Conservation (phyloP, 2,797 vertebrate species). For the Cephalopachus bancanus region DNA sequence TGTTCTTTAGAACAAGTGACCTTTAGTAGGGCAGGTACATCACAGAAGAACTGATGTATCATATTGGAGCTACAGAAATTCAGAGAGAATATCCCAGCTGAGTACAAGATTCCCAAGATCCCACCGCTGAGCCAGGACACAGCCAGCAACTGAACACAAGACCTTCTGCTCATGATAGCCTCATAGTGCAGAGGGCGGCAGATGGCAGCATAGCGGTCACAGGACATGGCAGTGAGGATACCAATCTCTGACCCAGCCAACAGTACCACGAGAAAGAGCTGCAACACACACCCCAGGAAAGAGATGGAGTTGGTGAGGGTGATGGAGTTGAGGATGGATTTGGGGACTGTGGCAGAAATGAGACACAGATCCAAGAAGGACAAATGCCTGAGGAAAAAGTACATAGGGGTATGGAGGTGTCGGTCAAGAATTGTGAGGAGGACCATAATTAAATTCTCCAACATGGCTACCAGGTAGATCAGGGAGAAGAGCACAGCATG, state of each 20-base stretch:
- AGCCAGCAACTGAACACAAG: neutral
- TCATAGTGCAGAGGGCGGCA: constrained; percentile 64
- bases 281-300: constrained; percentile 20
- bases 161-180: constrained; percentile 24
- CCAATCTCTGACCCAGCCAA: constrained; percentile 7
- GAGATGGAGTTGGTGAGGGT: neutral
- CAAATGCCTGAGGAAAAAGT: constrained; percentile 51
- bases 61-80: constrained; percentile 65
- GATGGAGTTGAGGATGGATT: constrained; percentile 9
- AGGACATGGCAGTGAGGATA: constrained; percentile 43
- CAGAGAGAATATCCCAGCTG: constrained; percentile 10
- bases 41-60: constrained; percentile 73
- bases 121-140: constrained; percentile 42
- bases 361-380: constrained; percentile 42
- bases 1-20: constrained; percentile 56
- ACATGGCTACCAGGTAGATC: neutral
- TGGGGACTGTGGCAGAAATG: constrained; percentile 47
- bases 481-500: neutral
- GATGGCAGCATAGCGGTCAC: constrained; percentile 68
- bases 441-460: constrained; percentile 46
- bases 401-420: constrained; percentile 3
- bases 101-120: constrained; percentile 30
- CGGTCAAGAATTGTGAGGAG: neutral
- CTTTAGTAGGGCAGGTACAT: constrained; percentile 57
- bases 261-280: constrained; percentile 53